These are phyloP conservation scores for Spheniscus mendiculus DNA, from an alignment of 2,113 vertebrate genomes.

Conservation along the genomic window DNA sequence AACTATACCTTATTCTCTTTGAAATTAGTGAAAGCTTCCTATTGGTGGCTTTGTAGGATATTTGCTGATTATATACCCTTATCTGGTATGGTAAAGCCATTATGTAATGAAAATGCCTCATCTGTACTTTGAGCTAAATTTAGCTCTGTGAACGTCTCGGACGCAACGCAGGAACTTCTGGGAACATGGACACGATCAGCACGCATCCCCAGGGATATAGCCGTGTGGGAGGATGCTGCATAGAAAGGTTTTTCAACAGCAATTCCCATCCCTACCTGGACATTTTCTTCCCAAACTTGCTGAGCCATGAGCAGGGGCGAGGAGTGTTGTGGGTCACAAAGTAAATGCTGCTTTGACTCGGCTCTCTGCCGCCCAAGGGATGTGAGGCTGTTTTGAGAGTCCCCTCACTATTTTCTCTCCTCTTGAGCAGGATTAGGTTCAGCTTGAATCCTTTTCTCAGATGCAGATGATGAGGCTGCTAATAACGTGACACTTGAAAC, in stretches of 20 bases:
- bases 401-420: not conserved
- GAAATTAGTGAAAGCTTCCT: not conserved
- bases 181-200: not conserved
- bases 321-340: not conserved
- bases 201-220: not conserved
- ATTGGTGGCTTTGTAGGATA: not conserved
- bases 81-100: not conserved
- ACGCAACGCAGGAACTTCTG: not conserved
- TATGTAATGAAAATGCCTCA: not conserved
- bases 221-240: not conserved
- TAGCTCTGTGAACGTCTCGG: not conserved
- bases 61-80: not conserved
- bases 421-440: not conserved
- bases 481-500: not conserved
- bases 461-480: not conserved
- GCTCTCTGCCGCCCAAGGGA: not conserved
- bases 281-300: not conserved
- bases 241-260: not conserved
- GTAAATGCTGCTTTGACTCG: not conserved
- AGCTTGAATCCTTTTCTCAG: not conserved
- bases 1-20: not conserved
- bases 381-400: not conserved
- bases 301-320: no score
- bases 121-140: not conserved
- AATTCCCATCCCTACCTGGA: not conserved